Evolutionary conservation across 2,888 invertebrate genomes (phyloP).

Genomic region (Spodoptera exigua): DNA sequence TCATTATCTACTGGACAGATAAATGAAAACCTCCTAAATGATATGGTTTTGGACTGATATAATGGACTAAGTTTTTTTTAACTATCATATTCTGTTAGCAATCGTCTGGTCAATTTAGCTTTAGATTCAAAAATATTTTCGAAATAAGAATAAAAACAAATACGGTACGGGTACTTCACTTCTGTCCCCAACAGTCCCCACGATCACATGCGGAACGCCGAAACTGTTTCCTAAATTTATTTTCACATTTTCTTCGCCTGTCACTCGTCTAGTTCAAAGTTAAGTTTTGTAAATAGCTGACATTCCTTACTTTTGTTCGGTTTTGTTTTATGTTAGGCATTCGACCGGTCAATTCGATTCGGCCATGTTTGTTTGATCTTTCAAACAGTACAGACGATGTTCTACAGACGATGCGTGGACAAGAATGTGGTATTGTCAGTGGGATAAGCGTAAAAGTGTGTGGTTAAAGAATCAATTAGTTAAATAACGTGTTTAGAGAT

Average conservation of each 20-base stretch:
- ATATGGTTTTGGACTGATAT: no score
- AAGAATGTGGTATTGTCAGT: constrained; percentile 23
- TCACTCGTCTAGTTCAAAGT: constrained; percentile 52
- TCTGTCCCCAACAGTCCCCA: background rate
- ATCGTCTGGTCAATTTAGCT: no score
- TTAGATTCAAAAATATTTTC: no score
- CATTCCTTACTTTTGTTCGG: constrained; percentile 51
- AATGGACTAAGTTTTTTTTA: no score
- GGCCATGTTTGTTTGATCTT: constrained; percentile 45
- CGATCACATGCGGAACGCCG: constrained; percentile 35
- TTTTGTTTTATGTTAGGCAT: constrained; percentile 57
- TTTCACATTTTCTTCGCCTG: constrained; percentile 72
- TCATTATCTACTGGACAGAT: no score
- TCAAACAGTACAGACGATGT: constrained; percentile 10
- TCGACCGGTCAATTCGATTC: constrained; percentile 46
- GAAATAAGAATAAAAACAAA: background rate
- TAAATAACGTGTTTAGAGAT: background rate
- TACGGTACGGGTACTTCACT: constrained; percentile 12
- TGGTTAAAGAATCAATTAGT: constrained; percentile 31
- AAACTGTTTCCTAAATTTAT: constrained; percentile 64
- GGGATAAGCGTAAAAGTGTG: constrained; percentile 22
- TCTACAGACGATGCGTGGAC: constrained; percentile 10
- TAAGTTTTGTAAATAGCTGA: constrained; percentile 49
- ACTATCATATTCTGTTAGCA: no score
- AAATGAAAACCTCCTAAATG: no score